These are phyloP conservation scores for Rutilus rutilus DNA, from an alignment of 2,113 vertebrate genomes.

Conservation along the genomic window DNA sequence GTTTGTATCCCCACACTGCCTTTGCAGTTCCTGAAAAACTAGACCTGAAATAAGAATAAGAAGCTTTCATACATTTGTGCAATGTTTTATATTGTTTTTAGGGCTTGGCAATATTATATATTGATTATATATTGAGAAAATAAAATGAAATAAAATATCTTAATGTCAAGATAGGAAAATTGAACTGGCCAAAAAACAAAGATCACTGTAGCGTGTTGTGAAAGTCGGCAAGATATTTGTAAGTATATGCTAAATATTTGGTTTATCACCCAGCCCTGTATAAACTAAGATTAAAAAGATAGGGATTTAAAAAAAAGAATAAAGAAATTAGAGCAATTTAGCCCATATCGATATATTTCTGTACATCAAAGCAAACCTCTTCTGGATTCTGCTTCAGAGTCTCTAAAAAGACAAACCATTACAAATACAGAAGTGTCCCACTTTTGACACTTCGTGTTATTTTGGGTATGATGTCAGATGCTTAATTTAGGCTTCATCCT, in stretches of 20 bases:
- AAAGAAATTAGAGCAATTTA: too few relatives aligned
- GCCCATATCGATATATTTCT: background rate
- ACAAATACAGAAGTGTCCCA: background rate
- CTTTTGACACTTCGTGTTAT: background rate
- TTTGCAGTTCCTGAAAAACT: background rate
- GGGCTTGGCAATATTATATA: background rate
- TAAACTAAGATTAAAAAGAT: background rate
- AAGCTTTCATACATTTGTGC: background rate
- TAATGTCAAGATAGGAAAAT: too few relatives aligned
- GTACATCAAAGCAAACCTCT: background rate
- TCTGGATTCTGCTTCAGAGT: background rate
- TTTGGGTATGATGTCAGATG: slow-evolving; percentile 25
- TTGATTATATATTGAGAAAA: too few relatives aligned
- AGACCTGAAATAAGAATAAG: background rate
- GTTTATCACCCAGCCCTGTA: too few relatives aligned
- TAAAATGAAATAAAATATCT: too few relatives aligned
- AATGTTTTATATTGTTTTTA: background rate
- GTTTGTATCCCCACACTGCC: background rate
- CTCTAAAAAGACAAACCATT: background rate
- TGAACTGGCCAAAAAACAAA: too few relatives aligned
- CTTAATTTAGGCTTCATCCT: slow-evolving; percentile 31
- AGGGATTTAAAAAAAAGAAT: background rate
- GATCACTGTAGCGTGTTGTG: too few relatives aligned
- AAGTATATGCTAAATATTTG: too few relatives aligned
- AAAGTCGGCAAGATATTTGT: too few relatives aligned